Percentiles rank a stretch among this genome's conserved stretches.
These are phyloP conservation scores for Fragum fragum DNA, from an alignment of 2,888 invertebrate species.

Conservation along the genomic window DNA sequence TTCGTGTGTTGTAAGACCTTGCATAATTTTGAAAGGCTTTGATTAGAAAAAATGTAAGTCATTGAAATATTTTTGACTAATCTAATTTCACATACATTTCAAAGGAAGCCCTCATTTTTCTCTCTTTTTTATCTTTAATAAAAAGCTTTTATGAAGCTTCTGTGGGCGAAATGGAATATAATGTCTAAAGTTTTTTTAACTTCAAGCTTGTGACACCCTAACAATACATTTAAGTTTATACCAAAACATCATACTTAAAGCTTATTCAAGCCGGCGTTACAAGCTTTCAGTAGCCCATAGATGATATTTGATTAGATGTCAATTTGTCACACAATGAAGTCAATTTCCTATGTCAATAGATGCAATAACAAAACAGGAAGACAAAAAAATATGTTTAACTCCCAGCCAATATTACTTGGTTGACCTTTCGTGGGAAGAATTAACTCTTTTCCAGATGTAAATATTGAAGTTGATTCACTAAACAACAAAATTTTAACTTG, in stretches of 20 bases:
- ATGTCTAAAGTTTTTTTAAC: constrained; percentile 11
- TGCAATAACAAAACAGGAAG: constrained; percentile 10
- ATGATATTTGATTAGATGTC: constrained; percentile 44
- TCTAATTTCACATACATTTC: neutral
- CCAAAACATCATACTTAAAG: too few species aligned
- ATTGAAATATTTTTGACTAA: constrained; percentile 10
- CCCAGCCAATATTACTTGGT: neutral
- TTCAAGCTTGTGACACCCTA: constrained; percentile 42
- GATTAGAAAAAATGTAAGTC: neutral
- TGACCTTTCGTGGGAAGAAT: too few species aligned
- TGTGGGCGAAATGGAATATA: neutral
- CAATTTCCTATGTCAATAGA: constrained; percentile 26
- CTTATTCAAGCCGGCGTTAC: too few species aligned
- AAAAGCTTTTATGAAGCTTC: neutral
- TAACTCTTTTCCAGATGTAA: neutral
- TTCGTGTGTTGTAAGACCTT: too few species aligned
- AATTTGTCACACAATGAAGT: constrained; percentile 24
- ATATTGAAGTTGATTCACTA: too few species aligned
- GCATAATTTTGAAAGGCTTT: too few species aligned
- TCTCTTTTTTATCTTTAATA: neutral
- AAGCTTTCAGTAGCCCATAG: too few species aligned
- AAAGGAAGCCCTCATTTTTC: constrained; percentile 9
- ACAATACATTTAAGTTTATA: constrained; percentile 25
- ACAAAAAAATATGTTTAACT: neutral
- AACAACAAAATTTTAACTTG: too few species aligned